phyloP scores from a whole-genome alignment of 2,113 vertebrate species.

The Amblyopsis rosae region DNA sequence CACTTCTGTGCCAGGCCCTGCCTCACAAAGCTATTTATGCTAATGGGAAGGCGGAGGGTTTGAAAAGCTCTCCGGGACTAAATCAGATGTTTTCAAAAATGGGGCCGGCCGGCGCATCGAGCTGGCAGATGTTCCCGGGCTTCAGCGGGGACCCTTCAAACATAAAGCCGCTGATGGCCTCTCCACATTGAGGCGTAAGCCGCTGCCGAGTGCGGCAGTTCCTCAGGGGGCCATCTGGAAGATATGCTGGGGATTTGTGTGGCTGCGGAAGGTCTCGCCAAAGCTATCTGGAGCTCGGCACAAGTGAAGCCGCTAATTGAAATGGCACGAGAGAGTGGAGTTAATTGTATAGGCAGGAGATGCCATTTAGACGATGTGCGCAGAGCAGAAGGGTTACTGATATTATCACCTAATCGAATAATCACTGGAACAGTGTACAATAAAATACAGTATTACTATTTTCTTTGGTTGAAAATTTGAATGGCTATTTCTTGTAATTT shows the following conservation, averaged over 20 bases:
- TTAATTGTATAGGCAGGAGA: slow-evolving; percentile 8
- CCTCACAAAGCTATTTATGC: slow-evolving; percentile 60
- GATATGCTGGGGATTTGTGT: slow-evolving; percentile 29
- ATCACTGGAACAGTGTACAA: too few species aligned
- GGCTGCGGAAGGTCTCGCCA: slow-evolving; percentile 15
- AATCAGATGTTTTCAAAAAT: slow-evolving; percentile 60
- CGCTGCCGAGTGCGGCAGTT: slow-evolving; percentile 39
- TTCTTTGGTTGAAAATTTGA: too few species aligned
- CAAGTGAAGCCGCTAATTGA: slow-evolving; percentile 31
- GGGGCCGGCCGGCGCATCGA: slow-evolving; percentile 36
- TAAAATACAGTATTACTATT: too few species aligned
- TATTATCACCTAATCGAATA: slow-evolving; percentile 2
- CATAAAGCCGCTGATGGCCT: slow-evolving; percentile 49
- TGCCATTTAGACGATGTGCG: not conserved
- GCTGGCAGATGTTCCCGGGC: slow-evolving; percentile 61
- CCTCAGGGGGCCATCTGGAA: slow-evolving; percentile 52
- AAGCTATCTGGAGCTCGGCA: not conserved
- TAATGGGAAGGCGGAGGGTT: slow-evolving; percentile 43
- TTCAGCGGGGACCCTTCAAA: slow-evolving; percentile 46
- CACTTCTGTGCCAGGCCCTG: slow-evolving; percentile 19
- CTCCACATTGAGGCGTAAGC: slow-evolving; percentile 23
- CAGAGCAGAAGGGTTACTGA: not conserved
- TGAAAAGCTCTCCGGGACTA: slow-evolving; percentile 46
- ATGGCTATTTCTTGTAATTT: too few species aligned
- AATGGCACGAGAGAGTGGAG: slow-evolving; percentile 22